Evolutionary conservation across 2,888 invertebrate genomes (phyloP).

Genomic region (Hypselothyrea guttata): DNA sequence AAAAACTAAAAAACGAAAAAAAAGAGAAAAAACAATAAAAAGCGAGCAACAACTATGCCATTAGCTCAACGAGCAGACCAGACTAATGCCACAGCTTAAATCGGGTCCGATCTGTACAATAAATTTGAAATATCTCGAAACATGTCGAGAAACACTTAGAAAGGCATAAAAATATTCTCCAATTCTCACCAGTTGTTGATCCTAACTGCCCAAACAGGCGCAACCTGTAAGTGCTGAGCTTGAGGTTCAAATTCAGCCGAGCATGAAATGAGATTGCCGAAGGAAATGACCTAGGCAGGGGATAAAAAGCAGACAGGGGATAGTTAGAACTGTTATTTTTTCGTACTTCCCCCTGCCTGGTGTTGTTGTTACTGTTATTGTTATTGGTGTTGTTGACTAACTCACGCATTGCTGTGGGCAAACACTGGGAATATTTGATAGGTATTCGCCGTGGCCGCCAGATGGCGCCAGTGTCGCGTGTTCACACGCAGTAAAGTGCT

Average conservation of each 20-base stretch:
- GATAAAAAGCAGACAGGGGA: no score
- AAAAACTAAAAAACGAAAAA: slow-evolving; percentile 8
- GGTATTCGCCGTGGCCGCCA: slow-evolving; percentile 30
- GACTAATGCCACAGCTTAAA: slow-evolving; percentile 33
- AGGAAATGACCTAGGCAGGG: slow-evolving; percentile 17
- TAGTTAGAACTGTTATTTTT: slow-evolving; percentile 42
- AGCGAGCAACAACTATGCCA: slow-evolving; percentile 25
- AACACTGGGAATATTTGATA: no score
- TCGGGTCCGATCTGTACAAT: slow-evolving; percentile 26
- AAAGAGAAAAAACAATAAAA: slow-evolving; percentile 2
- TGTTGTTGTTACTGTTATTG: no score
- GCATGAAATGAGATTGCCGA: slow-evolving; percentile 56
- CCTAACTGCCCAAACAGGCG: slow-evolving; percentile 46
- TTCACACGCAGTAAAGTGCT: slow-evolving; percentile 33
- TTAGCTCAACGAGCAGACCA: background rate
- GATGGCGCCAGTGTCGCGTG: slow-evolving; percentile 56
- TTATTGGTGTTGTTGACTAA: slow-evolving; percentile 37
- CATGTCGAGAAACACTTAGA: slow-evolving; percentile 69
- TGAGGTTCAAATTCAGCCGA: slow-evolving; percentile 27
- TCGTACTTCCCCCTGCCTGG: no score
- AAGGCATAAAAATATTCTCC: slow-evolving; percentile 66
- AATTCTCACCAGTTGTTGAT: slow-evolving; percentile 57
- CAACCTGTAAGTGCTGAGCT: slow-evolving; percentile 39
- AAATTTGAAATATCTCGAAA: slow-evolving; percentile 48
- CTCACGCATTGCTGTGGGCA: slow-evolving; percentile 39